Evolutionary conservation across 2,113 vertebrate genomes (phyloP).

Genomic region (Miniopterus natalensis): DNA sequence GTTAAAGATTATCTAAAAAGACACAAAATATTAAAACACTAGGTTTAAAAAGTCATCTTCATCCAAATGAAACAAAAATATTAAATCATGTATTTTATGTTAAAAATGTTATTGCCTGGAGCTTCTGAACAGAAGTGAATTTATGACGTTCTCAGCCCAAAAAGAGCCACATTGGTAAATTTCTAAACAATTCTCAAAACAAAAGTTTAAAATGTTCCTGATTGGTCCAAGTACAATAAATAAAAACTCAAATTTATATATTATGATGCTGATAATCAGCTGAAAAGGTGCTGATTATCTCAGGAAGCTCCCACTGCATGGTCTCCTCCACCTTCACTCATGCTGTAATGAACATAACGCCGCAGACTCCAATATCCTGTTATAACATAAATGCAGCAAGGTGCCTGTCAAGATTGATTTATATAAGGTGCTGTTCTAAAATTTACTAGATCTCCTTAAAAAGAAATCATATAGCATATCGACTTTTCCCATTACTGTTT

Average conservation of each 20-base stretch:
- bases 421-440: slow-evolving; percentile 83
- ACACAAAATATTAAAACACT: not conserved
- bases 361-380: slow-evolving; percentile 68
- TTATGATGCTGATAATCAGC: slow-evolving; percentile 1
- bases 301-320: not conserved
- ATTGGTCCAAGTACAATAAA: slow-evolving; percentile 48
- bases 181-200: slow-evolving; percentile 47
- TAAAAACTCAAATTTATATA: slow-evolving; percentile 9
- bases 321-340: slow-evolving; percentile 63
- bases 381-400: slow-evolving; percentile 87
- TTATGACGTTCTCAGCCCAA: not conserved
- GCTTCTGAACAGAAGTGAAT: slow-evolving; percentile 9
- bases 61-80: slow-evolving; percentile 5
- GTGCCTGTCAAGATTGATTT: slow-evolving; percentile 84
- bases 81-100: not conserved
- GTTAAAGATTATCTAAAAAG: not conserved
- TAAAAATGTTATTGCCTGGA: not conserved
- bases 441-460: slow-evolving; percentile 86
- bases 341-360: slow-evolving; percentile 84
- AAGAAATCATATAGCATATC: slow-evolving; percentile 82
- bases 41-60: slow-evolving; percentile 21
- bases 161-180: not conserved
- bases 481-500: slow-evolving; percentile 77
- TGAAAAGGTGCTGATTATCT: slow-evolving; percentile 41
- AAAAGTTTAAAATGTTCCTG: slow-evolving; percentile 34